phyloP scores from a whole-genome alignment of 2,113 vertebrate species.

The Gavia stellata region DNA sequence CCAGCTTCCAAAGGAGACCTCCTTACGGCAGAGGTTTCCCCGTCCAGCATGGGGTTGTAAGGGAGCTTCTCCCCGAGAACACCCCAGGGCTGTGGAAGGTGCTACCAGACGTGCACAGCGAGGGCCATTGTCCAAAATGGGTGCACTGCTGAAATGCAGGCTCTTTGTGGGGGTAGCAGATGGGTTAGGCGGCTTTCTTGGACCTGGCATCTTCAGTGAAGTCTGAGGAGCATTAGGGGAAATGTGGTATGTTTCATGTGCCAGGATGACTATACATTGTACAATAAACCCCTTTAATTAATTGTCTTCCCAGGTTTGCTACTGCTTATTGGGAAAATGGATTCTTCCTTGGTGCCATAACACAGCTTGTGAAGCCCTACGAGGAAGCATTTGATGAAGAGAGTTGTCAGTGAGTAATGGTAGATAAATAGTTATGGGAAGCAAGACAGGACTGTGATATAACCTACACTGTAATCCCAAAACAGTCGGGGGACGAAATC shows the following conservation, averaged over 20 bases:
- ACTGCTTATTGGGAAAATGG: not conserved
- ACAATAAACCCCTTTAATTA: not conserved
- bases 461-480: not conserved
- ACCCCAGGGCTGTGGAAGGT: not conserved
- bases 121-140: not conserved
- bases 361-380: not conserved
- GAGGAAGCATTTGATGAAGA: not conserved
- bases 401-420: not conserved
- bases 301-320: not conserved
- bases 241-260: not conserved
- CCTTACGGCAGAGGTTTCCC: not conserved
- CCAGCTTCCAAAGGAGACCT: not conserved
- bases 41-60: not conserved
- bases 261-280: not conserved
- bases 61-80: not conserved
- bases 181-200: not conserved
- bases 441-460: not conserved
- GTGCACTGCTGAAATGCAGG: rapidly evolving
- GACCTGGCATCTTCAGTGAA: not conserved
- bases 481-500: not conserved
- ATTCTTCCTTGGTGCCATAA: not conserved
- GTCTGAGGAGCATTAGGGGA: not conserved
- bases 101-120: not conserved
- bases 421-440: not conserved
- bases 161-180: not conserved